phyloP scores from a whole-genome alignment of 2,797 vertebrate genomes.

The Tympanoctomys barrerae region DNA sequence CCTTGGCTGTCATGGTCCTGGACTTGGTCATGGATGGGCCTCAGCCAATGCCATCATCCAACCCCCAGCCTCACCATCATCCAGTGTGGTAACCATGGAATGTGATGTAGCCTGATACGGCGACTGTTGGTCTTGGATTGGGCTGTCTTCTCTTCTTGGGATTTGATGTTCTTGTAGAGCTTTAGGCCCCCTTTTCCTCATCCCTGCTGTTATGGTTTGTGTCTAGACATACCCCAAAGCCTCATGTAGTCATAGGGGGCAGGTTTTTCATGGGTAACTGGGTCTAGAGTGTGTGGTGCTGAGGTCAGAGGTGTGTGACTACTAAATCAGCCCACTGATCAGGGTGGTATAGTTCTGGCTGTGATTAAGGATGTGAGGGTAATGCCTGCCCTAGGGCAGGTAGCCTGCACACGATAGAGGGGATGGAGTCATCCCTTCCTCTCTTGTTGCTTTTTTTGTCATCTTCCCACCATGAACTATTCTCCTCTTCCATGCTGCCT shows the following conservation, averaged over 20 bases:
- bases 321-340: too few species aligned
- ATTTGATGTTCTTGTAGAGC: neutral
- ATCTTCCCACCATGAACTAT: neutral
- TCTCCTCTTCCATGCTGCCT: neutral
- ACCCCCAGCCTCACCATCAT: neutral
- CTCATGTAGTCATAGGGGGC: neutral
- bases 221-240: neutral
- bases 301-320: too few species aligned
- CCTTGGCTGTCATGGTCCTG: neutral
- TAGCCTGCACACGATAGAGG: too few species aligned
- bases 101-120: fast-evolving
- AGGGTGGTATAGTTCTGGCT: too few species aligned
- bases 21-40: neutral
- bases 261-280: neutral
- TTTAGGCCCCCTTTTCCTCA: neutral
- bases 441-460: neutral
- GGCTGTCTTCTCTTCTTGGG: neutral
- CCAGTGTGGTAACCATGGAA: neutral
- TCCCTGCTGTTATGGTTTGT: neutral
- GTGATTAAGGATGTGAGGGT: too few species aligned
- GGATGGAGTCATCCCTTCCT: neutral
- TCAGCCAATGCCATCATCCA: neutral
- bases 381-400: too few species aligned
- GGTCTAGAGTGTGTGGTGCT: neutral
- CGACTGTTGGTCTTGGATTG: fast-evolving